Evolutionary conservation across 2,888 invertebrate genomes (phyloP).

Genomic region (Oasisia sp.): DNA sequence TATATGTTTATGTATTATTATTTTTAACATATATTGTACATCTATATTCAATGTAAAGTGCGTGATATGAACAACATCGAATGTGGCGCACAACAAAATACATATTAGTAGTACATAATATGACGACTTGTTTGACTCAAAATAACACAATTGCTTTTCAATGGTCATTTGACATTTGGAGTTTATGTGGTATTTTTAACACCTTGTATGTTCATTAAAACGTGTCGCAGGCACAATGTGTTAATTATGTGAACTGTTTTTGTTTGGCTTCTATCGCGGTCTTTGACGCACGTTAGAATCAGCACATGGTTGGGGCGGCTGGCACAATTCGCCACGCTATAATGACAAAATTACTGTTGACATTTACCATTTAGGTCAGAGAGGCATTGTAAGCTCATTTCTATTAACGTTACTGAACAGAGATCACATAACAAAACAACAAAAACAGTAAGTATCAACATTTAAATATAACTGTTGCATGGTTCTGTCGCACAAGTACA

Average conservation of each 20-base stretch:
- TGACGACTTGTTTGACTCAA: background rate
- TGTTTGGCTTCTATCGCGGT: background rate
- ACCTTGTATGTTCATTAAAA: background rate
- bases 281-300: background rate
- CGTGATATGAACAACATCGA: too few species aligned
- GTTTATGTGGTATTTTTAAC: background rate
- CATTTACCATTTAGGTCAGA: background rate
- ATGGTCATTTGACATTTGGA: background rate
- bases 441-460: too few species aligned
- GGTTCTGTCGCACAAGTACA: too few species aligned
- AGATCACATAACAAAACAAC: too few species aligned
- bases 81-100: too few species aligned
- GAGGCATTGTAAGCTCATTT: background rate
- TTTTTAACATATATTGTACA: too few species aligned
- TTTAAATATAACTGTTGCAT: too few species aligned
- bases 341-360: background rate
- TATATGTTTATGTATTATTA: too few species aligned
- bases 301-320: background rate
- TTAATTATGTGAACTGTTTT: background rate
- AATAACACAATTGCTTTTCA: background rate
- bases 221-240: background rate
- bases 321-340: background rate
- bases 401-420: background rate
- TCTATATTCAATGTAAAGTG: too few species aligned
- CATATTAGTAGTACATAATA: too few species aligned